These are phyloP conservation scores for Chydorus sphaericus DNA, from an alignment of 2,888 invertebrate genomes.

Conservation along the genomic window DNA sequence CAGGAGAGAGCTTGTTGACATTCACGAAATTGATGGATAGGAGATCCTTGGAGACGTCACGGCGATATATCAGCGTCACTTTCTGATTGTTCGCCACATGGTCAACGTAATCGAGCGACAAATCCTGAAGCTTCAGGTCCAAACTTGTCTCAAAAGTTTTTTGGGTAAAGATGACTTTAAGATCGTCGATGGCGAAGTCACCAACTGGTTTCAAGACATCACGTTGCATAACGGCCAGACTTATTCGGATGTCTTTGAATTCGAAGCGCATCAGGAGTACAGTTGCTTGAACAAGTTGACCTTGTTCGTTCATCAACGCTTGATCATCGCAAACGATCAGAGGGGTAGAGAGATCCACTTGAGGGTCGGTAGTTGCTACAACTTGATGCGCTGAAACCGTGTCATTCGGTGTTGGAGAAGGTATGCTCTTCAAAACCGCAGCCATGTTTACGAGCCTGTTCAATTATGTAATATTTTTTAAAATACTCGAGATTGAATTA, in stretches of 20 bases:
- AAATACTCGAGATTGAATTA: neutral
- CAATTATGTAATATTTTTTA: constrained; percentile 28
- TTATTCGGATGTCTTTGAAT: neutral
- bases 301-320: neutral
- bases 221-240: neutral
- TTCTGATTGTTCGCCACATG: constrained; percentile 22
- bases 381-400: neutral
- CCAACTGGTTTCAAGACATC: neutral
- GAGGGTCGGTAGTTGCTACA: neutral
- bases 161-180: neutral
- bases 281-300: neutral
- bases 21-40: constrained; percentile 56
- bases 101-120: neutral
- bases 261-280: neutral
- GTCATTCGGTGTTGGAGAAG: constrained; percentile 22
- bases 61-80: constrained; percentile 47
- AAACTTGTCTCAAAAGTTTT: neutral
- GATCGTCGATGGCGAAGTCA: neutral
- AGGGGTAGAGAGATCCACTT: neutral
- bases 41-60: constrained; percentile 42
- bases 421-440: constrained; percentile 34
- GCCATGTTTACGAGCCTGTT: constrained; percentile 33
- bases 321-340: neutral
- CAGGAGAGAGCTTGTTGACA: constrained; percentile 58
- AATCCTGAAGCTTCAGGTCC: neutral